Percentiles rank a stretch among this genome's conserved stretches.
Conservation (phyloP, 2,888 invertebrate species). For the Brachycybe producta region DNA sequence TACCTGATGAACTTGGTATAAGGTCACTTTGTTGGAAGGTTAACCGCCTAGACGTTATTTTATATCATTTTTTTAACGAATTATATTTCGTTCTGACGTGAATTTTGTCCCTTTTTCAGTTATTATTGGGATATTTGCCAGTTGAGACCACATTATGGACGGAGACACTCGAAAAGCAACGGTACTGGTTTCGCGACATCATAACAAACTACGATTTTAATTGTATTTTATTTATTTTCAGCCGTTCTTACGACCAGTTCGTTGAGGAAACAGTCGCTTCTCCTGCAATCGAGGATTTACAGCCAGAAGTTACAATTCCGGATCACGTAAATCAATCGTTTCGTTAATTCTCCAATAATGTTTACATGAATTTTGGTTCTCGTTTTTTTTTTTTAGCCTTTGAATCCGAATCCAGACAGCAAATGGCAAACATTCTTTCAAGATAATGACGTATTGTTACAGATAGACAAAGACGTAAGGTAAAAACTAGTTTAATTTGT, state of each 20-base stretch:
- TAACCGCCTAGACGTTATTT: too few species aligned
- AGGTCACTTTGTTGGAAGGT: constrained; percentile 73
- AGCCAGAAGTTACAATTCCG: constrained; percentile 42
- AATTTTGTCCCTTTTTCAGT: constrained; percentile 28
- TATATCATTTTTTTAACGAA: too few species aligned
- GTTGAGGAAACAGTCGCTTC: constrained; percentile 72
- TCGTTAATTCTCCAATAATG: constrained; percentile 2
- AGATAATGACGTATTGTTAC: constrained; percentile 91
- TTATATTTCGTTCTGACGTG: constrained; percentile 2
- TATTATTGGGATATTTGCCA: constrained; percentile 74
- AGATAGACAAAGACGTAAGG: constrained; percentile 95
- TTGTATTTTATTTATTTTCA: constrained; percentile 19
- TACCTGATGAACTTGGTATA: constrained; percentile 73
- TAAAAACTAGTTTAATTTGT: constrained; percentile 23
- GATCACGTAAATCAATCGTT: constrained; percentile 30
- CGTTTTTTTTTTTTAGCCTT: constrained; percentile 49
- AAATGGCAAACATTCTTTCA: constrained; percentile 92
- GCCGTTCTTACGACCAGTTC: constrained; percentile 30
- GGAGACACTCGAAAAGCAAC: constrained; percentile 53
- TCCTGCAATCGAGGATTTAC: constrained; percentile 50
- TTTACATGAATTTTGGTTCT: too few species aligned
- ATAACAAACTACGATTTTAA: too few species aligned
- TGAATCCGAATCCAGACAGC: constrained; percentile 88
- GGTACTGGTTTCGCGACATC: constrained; percentile 42
- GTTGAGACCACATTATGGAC: constrained; percentile 53